Conservation (phyloP, 2,797 vertebrate species). For the Sphenopsis melanotis region DNA sequence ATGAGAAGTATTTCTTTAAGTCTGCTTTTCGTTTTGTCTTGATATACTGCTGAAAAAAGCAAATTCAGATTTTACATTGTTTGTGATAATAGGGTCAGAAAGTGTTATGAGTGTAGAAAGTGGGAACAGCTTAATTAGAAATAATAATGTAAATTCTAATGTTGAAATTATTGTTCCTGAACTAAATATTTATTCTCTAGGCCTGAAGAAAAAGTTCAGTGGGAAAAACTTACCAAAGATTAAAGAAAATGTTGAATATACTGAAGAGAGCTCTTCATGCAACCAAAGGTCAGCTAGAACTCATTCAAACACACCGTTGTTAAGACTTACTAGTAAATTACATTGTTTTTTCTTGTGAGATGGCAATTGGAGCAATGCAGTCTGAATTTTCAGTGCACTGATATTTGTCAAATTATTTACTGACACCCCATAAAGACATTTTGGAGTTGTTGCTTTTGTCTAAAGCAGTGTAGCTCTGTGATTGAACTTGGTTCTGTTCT, state of each 20-base stretch:
- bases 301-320: neutral
- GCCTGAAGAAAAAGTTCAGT: neutral
- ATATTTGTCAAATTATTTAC: neutral
- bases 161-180: neutral
- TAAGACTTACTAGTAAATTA: accelerated
- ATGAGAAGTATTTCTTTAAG: neutral
- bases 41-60: neutral
- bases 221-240: conserved; percentile 39
- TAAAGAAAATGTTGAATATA: conserved; percentile 14
- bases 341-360: neutral
- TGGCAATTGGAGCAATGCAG: neutral
- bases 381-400: neutral
- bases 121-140: neutral
- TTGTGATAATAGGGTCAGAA: neutral
- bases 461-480: neutral
- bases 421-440: neutral
- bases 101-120: neutral
- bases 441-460: neutral
- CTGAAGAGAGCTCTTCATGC: neutral
- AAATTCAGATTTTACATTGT: neutral
- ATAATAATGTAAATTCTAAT: neutral
- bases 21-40: neutral
- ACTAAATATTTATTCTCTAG: neutral
- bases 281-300: conserved; percentile 11
- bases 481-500: neutral